Base-by-base conservation (phyloP, 2,888 invertebrate species). In the Aradus depressus region DNA sequence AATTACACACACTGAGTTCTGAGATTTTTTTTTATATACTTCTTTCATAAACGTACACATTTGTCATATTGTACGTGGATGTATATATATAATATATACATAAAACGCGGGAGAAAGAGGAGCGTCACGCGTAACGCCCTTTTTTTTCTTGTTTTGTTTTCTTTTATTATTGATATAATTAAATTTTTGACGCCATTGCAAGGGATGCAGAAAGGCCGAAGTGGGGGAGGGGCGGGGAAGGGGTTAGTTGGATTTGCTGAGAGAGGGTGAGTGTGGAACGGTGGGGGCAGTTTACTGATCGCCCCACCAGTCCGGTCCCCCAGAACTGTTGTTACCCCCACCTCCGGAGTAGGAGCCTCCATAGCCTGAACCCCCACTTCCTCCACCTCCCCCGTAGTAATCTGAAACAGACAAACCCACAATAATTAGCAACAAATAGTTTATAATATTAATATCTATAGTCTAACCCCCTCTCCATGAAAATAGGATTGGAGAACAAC, bases 351-450 rank as follows among this genome's bases (percentile, higher is more conserved):
- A 68, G 51, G 70, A 71, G 54, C 69, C 72, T 32, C 68, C 65
- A 26, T 66, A 66, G 55, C 71, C 75, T 73, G 45, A 42, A 25
- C 48, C 50, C 41, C 73, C 67, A 50, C 73, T 71, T 50, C 72
- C 71, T 60, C 75, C 72, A 54, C 71, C 68, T 57, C 71, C 68
- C 43, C 66, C 67, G 49, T 68, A 69, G 61, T 69, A 69, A 58
- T 69, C 67, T 54, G 53, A 42, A 45, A 54, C 49, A n/a, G n/a
- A n/a, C n/a, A n/a, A n/a, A n/a, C n/a, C n/a, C n/a, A n/a, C n/a
- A n/a, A n/a, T n/a, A n/a, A n/a, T n/a, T n/a, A n/a, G n/a, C n/a
- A n/a, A n/a, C n/a, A n/a, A n/a, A n/a, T n/a, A n/a, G n/a, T n/a
- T n/a, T n/a, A n/a, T n/a, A n/a, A n/a, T n/a, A n/a, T n/a, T n/a